phyloP scores from a whole-genome alignment of 1,140 invertebrate species.

The Magallana angulata region DNA sequence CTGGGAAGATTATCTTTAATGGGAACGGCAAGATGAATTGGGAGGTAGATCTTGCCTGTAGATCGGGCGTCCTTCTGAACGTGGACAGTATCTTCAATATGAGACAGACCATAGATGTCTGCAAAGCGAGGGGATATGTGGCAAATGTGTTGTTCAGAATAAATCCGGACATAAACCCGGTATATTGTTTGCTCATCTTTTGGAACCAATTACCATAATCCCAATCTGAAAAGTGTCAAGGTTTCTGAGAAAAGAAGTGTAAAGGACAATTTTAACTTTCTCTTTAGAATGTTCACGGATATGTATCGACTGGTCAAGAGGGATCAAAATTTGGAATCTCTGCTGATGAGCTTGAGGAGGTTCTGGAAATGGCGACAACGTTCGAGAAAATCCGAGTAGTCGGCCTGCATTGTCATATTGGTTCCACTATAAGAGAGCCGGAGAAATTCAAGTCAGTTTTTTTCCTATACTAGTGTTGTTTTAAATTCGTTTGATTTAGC shows the following conservation, averaged over 20 bases:
- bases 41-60: conserved; percentile 78
- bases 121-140: conserved; percentile 52
- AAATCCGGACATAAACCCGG: conserved; percentile 71
- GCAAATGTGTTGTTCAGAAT: conserved; percentile 68
- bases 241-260: neutral
- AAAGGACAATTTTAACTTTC: neutral
- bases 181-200: conserved; percentile 53
- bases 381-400: conserved; percentile 64
- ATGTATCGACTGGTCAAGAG: conserved; percentile 68
- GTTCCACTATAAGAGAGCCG: conserved; percentile 74
- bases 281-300: conserved; percentile 68
- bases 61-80: conserved; percentile 75
- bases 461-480: neutral
- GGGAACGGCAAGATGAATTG: conserved; percentile 79
- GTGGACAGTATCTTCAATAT: conserved; percentile 79
- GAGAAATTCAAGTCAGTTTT: conserved; percentile 67
- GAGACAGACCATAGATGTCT: conserved; percentile 68
- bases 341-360: conserved; percentile 57
- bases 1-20: conserved; percentile 75
- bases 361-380: conserved; percentile 56
- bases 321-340: conserved; percentile 75
- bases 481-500: conserved; percentile 17
- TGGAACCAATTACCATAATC: neutral
- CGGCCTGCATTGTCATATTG: conserved; percentile 79
- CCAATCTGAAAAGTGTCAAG: neutral